phyloP scores from a whole-genome alignment of 1,140 invertebrate species.

The Dinothrombium tinctorium region DNA sequence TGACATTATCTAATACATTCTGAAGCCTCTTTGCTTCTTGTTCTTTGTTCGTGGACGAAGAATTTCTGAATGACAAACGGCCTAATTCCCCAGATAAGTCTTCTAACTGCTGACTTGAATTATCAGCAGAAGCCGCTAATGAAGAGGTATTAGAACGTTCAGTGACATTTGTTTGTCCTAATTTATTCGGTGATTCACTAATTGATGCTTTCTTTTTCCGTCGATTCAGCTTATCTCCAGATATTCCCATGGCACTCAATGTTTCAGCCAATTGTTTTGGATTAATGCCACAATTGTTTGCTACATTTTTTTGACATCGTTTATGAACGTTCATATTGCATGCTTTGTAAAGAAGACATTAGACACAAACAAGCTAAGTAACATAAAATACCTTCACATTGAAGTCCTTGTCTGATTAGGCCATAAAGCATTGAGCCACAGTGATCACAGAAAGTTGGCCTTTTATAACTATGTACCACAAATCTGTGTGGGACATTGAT shows the following conservation, averaged over 20 bases:
- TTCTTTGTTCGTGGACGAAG: background rate
- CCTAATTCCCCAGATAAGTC: background rate
- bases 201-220: conserved; percentile 18
- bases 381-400: conserved; percentile 57
- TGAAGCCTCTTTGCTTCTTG: too few relatives aligned
- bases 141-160: conserved; percentile 15
- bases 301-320: conserved; percentile 93
- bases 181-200: conserved; percentile 21
- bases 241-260: conserved; percentile 67
- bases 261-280: conserved; percentile 85
- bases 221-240: conserved; percentile 42
- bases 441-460: conserved; percentile 98
- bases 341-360: conserved; percentile 26
- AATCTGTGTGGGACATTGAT: conserved; percentile 91
- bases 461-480: conserved; percentile 53
- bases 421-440: conserved; percentile 92
- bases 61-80: conserved; percentile 3
- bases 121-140: conserved; percentile 9
- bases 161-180: conserved; percentile 6
- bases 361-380: background rate
- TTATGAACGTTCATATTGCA: conserved; percentile 98
- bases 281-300: conserved; percentile 97
- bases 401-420: conserved; percentile 80
- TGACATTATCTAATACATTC: background rate
- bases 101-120: background rate